These are phyloP conservation scores for Apus apus DNA, from an alignment of 2,113 vertebrate genomes.

Conservation along the genomic window DNA sequence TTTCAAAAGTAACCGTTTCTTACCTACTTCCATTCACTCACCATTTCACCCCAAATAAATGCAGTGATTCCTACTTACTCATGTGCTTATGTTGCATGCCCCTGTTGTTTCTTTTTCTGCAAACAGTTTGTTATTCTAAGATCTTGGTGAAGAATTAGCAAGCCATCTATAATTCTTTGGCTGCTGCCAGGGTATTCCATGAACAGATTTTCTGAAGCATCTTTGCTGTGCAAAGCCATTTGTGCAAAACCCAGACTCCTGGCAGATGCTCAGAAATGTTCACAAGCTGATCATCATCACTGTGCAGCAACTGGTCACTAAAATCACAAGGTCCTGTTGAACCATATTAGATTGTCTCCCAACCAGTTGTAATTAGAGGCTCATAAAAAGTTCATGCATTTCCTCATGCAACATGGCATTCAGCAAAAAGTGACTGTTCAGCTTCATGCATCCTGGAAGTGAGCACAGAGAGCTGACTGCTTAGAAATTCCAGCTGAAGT, in stretches of 20 bases:
- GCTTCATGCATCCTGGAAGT: neutral
- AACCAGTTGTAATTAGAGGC: neutral
- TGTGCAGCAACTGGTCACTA: neutral
- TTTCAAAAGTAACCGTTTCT: neutral
- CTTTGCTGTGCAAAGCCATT: neutral
- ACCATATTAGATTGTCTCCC: neutral
- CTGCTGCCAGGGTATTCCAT: constrained; percentile 20
- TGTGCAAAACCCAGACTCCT: neutral
- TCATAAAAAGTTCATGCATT: neutral
- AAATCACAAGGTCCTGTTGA: neutral
- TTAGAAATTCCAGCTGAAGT: neutral
- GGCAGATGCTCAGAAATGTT: neutral
- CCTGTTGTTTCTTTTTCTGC: neutral
- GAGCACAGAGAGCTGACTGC: neutral
- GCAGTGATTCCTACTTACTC: neutral
- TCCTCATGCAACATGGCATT: neutral
- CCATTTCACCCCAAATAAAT: neutral
- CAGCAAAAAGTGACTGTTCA: neutral
- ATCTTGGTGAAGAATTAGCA: constrained; percentile 10
- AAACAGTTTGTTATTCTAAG: neutral
- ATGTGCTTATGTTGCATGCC: neutral
- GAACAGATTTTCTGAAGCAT: constrained; percentile 25
- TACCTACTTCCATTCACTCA: neutral
- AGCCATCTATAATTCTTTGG: neutral
- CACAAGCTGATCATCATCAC: neutral